Conservation (phyloP, 2,797 vertebrate species). For the Microctenopoma stevenorrisi region DNA sequence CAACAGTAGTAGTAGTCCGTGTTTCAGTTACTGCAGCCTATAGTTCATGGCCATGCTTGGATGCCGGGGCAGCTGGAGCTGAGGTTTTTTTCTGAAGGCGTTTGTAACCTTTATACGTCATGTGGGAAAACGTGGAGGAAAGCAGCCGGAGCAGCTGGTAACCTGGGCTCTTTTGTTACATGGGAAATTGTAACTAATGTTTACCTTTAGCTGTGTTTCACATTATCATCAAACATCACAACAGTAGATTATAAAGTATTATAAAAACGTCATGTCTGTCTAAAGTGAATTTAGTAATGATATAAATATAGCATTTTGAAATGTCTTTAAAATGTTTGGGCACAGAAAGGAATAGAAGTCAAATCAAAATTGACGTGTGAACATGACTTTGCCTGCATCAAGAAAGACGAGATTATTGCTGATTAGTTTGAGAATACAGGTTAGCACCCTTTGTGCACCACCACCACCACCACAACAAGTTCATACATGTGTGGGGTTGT, state of each 20-base stretch:
- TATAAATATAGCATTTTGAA: not conserved
- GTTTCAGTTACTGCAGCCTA: not conserved
- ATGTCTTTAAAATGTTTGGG: too few relatives aligned
- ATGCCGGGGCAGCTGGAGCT: not conserved
- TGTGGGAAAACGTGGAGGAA: not conserved
- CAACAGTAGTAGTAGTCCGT: not conserved
- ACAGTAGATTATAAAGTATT: too few relatives aligned
- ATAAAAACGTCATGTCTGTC: too few relatives aligned
- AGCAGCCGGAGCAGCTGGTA: not conserved
- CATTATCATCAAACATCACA: too few relatives aligned
- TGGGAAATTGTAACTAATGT: too few relatives aligned
- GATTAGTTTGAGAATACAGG: not conserved
- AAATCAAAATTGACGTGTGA: too few relatives aligned
- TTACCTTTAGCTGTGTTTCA: too few relatives aligned
- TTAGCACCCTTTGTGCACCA: not conserved
- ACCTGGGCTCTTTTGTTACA: not conserved
- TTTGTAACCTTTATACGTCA: not conserved
- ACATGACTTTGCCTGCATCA: too few relatives aligned
- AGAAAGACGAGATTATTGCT: not conserved
- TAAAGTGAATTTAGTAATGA: too few relatives aligned
- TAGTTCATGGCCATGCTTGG: not conserved
- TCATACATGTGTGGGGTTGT: not conserved
- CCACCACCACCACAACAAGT: not conserved
- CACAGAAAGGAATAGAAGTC: too few relatives aligned
- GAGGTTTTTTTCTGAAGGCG: not conserved